Percentiles rank a stretch among this genome's conserved stretches.
Conservation (phyloP, 2,797 vertebrate genomes). For the Rhinoraja longicauda region DNA sequence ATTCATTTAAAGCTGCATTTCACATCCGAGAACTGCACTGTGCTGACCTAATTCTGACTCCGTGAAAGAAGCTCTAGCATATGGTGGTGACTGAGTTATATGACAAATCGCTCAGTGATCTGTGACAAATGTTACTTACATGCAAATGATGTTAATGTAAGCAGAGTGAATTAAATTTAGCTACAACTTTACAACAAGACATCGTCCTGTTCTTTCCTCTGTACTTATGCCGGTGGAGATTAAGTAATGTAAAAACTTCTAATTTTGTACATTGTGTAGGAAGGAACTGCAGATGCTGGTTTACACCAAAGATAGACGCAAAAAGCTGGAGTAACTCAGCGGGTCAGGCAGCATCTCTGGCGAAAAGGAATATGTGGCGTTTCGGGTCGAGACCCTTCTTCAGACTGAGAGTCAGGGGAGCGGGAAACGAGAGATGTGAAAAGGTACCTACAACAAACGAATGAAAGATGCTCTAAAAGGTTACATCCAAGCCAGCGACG, state of each 20-base stretch:
- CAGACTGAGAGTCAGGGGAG: too few relatives aligned
- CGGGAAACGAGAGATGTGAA: too few relatives aligned
- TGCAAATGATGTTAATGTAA: slow-evolving; percentile 21
- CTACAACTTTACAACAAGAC: neutral
- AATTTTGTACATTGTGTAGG: neutral
- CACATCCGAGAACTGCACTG: neutral
- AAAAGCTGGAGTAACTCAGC: too few relatives aligned
- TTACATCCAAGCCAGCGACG: too few relatives aligned
- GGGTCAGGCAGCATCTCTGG: too few relatives aligned
- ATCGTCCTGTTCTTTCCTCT: neutral
- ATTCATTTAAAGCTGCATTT: slow-evolving; percentile 14
- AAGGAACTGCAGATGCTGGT: too few relatives aligned
- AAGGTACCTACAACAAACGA: too few relatives aligned
- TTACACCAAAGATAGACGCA: too few relatives aligned
- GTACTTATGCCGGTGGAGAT: neutral
- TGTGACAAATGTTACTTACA: neutral
- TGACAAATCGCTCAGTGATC: neutral
- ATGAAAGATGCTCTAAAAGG: too few relatives aligned
- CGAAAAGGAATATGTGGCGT: too few relatives aligned
- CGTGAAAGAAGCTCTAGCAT: neutral
- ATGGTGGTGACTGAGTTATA: neutral
- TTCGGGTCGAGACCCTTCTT: too few relatives aligned
- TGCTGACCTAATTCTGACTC: neutral
- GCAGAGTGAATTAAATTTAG: neutral
- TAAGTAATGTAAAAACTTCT: neutral